These are phyloP conservation scores for Cheirogaleus major DNA, from an alignment of 2,797 vertebrate genomes.

Conservation along the genomic window DNA sequence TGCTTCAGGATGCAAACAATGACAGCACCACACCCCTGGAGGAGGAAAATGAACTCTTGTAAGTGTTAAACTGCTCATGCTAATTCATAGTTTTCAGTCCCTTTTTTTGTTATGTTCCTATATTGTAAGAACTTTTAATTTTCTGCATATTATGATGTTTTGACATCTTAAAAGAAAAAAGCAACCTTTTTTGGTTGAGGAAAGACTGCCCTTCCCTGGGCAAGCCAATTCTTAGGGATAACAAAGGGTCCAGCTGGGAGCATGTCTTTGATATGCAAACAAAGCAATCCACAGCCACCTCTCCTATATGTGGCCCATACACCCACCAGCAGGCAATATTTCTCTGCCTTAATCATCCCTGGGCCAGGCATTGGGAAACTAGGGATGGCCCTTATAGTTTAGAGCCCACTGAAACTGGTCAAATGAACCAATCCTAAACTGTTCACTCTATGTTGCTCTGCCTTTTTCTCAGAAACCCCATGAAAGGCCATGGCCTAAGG, in stretches of 20 bases:
- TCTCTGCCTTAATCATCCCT: background rate
- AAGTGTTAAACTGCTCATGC: background rate
- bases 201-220: background rate
- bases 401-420: background rate
- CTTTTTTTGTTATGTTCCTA: background rate
- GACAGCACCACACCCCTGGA: rapidly evolving
- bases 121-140: background rate
- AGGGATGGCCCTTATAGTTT: background rate
- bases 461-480: background rate
- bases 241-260: background rate
- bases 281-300: background rate
- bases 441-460: background rate
- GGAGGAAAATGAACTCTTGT: background rate
- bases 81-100: background rate
- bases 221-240: background rate
- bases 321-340: background rate
- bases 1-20: background rate
- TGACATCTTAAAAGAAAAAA: background rate
- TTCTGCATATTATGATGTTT: background rate
- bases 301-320: background rate
- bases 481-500: too few species aligned
- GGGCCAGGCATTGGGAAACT: background rate
- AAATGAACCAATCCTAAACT: background rate
- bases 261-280: background rate
- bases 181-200: too few species aligned